Evolutionary conservation across 2,797 vertebrate species (phyloP), one percentile per base, ranked within the genome.

Genomic region (Eremophila alpestris): DNA sequence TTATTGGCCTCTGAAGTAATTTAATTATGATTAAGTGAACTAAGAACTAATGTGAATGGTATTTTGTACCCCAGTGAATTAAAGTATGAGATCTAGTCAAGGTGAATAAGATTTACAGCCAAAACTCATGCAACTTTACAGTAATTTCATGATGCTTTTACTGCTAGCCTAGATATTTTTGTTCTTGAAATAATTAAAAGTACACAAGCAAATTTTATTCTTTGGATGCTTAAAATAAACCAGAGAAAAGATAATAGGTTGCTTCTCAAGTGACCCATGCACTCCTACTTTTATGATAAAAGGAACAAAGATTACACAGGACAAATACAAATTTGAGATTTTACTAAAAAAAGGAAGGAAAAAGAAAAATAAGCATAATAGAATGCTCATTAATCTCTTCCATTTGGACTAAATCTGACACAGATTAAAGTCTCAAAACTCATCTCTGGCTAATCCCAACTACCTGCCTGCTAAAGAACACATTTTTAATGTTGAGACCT

Each of bases 11-110:
- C 97, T 97, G 95, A 97, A 97, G 97, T 97, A 21, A 97, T 97
- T 98, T 98, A 98, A 98, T 98, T 98, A 97, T 97, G 97, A 98
- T 97, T 97, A 97, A 98, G 97, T 97, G 97, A 98, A 97, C 94
- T 96, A 96, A 97, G 95, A 97, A 96, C 89, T 95, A 97, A 95
- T 96, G 94, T 96, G 98, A 98, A 97, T 97, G 97, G 95, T 95
- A 97, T 96, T 98, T 98, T 98, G 97, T 98, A 97, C 97, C 91
- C 97, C 73, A 91, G 97, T 96, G 97, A 97, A 97, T 98, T 97
- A 96, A 98, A 97, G 94, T 96, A 97, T 97, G 97, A 97, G 97
- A 97, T 97, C 88, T 96, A 97, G 97, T 94, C 14, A 74, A 97
- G 97, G 97, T 96, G 96, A 97, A 67, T 95, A 97, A 98, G 97